Base-by-base conservation (phyloP, 2,113 vertebrate species). In the Triplophysa siluroides region DNA sequence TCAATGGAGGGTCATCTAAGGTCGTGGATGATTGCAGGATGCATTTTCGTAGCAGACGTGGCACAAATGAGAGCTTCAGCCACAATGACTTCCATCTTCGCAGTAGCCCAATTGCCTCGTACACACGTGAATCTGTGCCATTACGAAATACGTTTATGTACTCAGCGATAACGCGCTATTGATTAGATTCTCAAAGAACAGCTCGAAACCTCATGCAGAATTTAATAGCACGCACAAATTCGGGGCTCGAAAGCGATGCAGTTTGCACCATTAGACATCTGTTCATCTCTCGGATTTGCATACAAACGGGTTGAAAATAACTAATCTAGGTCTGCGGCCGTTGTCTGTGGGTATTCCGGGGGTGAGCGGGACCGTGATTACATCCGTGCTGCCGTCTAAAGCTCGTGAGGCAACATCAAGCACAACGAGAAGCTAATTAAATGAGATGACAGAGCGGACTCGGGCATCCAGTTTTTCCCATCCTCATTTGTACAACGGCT, bases 361-460 rank as follows among this genome's bases (percentile, higher is more conserved):
- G n/a, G 33, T 74, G 64, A 74, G 69, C 54, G 16, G 45, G 75
- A 29, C 69, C 47, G 2, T 81, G 64, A 84, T 84, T 84, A 84
- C 74, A 84, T 84, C 76, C 69, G 60, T 41, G 69, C 70, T 26
- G 21, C 12, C 5, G 18, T 19, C 56, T 26, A 64, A 81, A 81
- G 56, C 83, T 84, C 76, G 11, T 33, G 70, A 63, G 79, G 79
- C 64, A 11, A 61, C 58, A 78, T 84, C 67, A 84, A 84, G 79
- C 76, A 75, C 69, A 74, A 70, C 61, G 75, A 81, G 83, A 60
- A 72, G 52, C 79, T 84, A 81, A 84, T 84, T 84, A 84, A 84
- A 84, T 11, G 54, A 81, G 79, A 84, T 69, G 75, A 84, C 79
- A 60, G 75, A 84, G 69, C 70, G 29, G 33, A 47, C n/a, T 77